Evolutionary conservation across 2,797 vertebrate genomes (phyloP).

Genomic region (Sorex maritimensis): DNA sequence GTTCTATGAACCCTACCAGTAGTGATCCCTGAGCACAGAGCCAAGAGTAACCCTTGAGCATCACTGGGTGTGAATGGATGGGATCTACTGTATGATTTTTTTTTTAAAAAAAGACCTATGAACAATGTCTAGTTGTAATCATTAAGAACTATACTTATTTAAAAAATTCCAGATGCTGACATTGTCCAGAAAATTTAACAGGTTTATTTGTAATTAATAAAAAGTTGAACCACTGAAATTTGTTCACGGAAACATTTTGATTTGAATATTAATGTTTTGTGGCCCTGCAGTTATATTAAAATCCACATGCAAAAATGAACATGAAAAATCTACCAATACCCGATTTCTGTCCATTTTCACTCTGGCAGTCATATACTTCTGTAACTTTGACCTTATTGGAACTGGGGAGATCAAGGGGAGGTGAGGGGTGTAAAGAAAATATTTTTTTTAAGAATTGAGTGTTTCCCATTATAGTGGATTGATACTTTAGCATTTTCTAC

Average conservation of each 20-base stretch:
- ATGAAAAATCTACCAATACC: not conserved
- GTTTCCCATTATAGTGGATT: not conserved
- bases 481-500: not conserved
- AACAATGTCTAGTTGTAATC: too few species aligned
- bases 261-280: not conserved
- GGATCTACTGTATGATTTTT: too few species aligned
- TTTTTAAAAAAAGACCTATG: too few species aligned
- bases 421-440: not conserved
- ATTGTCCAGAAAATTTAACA: slow-evolving; percentile 92
- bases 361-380: not conserved
- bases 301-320: not conserved
- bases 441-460: not conserved
- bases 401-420: not conserved
- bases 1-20: too few species aligned
- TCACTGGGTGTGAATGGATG: too few species aligned
- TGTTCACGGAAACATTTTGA: not conserved
- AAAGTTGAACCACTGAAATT: not conserved
- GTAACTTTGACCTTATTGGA: not conserved
- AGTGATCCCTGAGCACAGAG: too few species aligned
- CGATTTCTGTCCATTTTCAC: not conserved
- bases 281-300: not conserved
- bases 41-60: too few species aligned
- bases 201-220: not conserved
- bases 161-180: slow-evolving; percentile 93
- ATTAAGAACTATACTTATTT: slow-evolving; percentile 69